phyloP scores from a whole-genome alignment of 2,888 invertebrate genomes.

The Cenopis cana region DNA sequence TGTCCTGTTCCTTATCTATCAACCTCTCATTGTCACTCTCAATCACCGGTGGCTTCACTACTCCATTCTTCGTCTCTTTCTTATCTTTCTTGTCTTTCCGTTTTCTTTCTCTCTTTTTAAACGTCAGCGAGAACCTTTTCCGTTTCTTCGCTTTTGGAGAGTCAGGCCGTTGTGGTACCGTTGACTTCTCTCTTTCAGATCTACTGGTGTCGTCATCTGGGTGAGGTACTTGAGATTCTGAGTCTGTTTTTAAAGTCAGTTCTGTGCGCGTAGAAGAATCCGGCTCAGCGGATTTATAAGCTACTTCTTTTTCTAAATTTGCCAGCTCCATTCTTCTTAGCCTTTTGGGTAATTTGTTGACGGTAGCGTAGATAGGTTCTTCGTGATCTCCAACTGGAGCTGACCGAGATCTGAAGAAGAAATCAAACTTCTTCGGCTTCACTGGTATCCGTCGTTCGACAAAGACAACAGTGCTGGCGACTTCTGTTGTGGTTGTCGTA shows the following conservation, averaged over 20 bases:
- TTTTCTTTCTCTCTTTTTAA: constrained; percentile 80
- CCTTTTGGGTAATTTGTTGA: constrained; percentile 81
- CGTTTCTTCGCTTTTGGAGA: constrained; percentile 80
- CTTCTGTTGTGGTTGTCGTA: constrained; percentile 80
- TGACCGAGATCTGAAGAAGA: constrained; percentile 81
- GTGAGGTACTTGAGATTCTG: constrained; percentile 73
- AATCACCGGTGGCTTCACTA: constrained; percentile 60
- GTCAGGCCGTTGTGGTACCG: constrained; percentile 71
- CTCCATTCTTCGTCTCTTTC: constrained; percentile 71
- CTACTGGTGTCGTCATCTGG: constrained; percentile 79
- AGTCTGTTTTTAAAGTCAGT: constrained; percentile 74
- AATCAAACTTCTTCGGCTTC: constrained; percentile 78
- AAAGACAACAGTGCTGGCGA: constrained; percentile 81
- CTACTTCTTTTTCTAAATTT: constrained; percentile 80
- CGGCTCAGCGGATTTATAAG: constrained; percentile 73
- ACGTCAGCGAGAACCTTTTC: constrained; percentile 77
- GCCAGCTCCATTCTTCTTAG: constrained; percentile 77
- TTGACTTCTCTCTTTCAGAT: constrained; percentile 77
- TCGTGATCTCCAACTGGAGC: constrained; percentile 81
- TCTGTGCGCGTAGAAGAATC: constrained; percentile 78
- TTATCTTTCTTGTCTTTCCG: constrained; percentile 78
- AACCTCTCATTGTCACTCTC: constrained; percentile 80
- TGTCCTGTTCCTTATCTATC: constrained; percentile 72
- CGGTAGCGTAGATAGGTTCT: constrained; percentile 82
- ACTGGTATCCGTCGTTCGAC: constrained; percentile 79